Percentiles rank a stretch among this genome's conserved stretches.
phyloP scores from a whole-genome alignment of 2,888 invertebrate species.

The Morpho deidamia region DNA sequence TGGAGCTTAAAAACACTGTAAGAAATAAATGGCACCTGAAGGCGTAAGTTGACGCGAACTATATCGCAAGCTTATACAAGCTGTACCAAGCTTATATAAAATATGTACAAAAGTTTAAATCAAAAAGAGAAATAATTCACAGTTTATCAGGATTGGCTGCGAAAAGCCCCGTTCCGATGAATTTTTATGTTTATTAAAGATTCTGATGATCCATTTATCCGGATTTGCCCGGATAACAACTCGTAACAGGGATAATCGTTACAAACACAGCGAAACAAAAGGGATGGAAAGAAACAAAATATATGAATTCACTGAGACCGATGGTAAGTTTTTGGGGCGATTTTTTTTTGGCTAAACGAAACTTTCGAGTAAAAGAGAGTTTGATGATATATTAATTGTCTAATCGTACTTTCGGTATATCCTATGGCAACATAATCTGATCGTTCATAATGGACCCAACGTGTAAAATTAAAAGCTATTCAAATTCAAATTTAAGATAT shows the following conservation, averaged over 20 bases:
- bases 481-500: no score
- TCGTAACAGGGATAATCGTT: slow-evolving; percentile 30
- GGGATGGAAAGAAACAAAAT: slow-evolving; percentile 22
- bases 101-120: slow-evolving; percentile 5
- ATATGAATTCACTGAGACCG: slow-evolving; percentile 22
- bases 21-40: no score
- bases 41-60: no score
- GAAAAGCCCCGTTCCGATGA: slow-evolving; percentile 23
- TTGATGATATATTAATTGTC: no score
- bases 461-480: no score
- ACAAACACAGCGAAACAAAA: slow-evolving; percentile 29
- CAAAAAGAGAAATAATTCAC: slow-evolving; percentile 17
- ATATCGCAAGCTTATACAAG: no score
- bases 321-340: slow-evolving; percentile 19
- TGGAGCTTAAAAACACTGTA: no score
- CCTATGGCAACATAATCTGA: no score
- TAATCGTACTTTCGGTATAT: no score
- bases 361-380: no score
- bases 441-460: no score
- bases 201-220: slow-evolving; percentile 29
- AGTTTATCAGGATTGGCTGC: slow-evolving; percentile 9
- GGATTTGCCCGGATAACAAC: slow-evolving; percentile 29
- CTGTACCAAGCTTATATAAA: no score
- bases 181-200: slow-evolving; percentile 34
- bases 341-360: not conserved